These are phyloP conservation scores for Drosophila mayri DNA, from an alignment of 1,140 invertebrate species.

Conservation along the genomic window DNA sequence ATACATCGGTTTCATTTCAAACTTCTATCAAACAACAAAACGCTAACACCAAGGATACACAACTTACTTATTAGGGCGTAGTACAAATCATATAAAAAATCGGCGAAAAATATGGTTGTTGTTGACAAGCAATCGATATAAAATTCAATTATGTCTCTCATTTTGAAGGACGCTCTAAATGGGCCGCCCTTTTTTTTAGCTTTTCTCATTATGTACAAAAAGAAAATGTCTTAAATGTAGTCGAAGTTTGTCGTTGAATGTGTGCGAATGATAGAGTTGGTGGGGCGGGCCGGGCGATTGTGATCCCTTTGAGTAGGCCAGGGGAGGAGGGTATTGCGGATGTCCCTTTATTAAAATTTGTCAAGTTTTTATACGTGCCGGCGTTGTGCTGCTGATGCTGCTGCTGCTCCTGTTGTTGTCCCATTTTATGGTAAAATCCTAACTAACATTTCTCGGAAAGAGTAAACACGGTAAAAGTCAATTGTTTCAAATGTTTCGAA, in stretches of 20 bases:
- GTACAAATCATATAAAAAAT: constrained; percentile 63
- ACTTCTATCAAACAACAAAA: constrained; percentile 77
- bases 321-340: constrained; percentile 63
- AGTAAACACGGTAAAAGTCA: constrained; percentile 69
- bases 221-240: constrained; percentile 66
- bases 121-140: constrained; percentile 60
- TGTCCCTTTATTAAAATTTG: constrained; percentile 70
- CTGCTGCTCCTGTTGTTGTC: constrained; percentile 70
- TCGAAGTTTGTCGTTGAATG: constrained; percentile 71
- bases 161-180: constrained; percentile 47
- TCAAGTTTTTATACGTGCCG: constrained; percentile 60
- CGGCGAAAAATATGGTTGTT: constrained; percentile 54
- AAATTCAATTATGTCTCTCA: constrained; percentile 81
- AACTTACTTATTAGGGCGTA: constrained; percentile 65
- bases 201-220: constrained; percentile 71
- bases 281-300: constrained; percentile 20
- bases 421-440: constrained; percentile 80
- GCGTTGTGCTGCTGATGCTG: constrained; percentile 54
- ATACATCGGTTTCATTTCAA: constrained; percentile 75
- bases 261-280: constrained; percentile 64
- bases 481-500: constrained; percentile 41
- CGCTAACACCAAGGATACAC: constrained; percentile 73
- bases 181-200: constrained; percentile 43
- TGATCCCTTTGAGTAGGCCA: constrained; percentile 40
- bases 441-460: constrained; percentile 74